Evolutionary conservation across 2,113 vertebrate genomes (phyloP).

Genomic region (Nanorana parkeri): DNA sequence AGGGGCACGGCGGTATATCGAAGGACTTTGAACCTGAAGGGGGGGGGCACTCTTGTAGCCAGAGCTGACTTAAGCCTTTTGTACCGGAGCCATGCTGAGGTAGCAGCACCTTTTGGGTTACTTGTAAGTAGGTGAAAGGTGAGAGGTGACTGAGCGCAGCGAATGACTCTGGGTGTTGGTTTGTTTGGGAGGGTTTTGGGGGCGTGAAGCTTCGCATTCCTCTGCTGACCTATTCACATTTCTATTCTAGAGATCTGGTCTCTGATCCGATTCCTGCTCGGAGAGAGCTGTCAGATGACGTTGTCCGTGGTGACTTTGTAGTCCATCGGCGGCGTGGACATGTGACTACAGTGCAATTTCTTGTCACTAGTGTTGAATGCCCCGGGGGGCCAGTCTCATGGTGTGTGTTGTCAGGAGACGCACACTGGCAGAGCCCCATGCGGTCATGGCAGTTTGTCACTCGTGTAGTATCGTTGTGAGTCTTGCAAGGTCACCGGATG

Average conservation of each 20-base stretch:
- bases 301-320: background rate
- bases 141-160: background rate
- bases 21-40: background rate
- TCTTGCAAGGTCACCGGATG: constrained; percentile 14
- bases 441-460: background rate
- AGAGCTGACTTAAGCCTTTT: background rate
- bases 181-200: background rate
- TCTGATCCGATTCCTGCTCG: background rate
- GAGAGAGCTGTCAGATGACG: background rate
- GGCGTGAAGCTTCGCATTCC: background rate
- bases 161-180: background rate
- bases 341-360: background rate
- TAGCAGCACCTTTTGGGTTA: background rate
- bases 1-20: no score
- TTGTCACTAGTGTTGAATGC: background rate
- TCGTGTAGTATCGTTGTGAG: constrained; percentile 9
- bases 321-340: background rate
- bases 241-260: background rate
- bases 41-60: background rate
- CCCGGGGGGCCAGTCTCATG: constrained; percentile 12
- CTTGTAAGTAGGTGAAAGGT: constrained; percentile 19
- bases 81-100: background rate
- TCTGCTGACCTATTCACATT: background rate
- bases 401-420: background rate
- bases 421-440: background rate